phyloP scores from a whole-genome alignment of 2,888 invertebrate species.

The Ochropacha duplaris region DNA sequence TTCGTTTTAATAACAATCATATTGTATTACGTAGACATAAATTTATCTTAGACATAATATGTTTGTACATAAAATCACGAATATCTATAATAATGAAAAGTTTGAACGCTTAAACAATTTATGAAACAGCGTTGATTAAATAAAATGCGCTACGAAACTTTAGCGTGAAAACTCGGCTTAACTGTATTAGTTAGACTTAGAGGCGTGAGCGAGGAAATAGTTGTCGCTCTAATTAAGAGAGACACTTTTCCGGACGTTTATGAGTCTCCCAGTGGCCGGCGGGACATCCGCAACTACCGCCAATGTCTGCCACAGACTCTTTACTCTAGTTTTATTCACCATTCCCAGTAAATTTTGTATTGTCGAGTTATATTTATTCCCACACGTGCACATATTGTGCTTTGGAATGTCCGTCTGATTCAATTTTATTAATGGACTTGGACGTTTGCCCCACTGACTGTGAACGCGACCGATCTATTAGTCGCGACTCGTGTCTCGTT shows the following conservation, averaged over 20 bases:
- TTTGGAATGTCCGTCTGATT: constrained; percentile 80
- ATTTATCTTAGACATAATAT: no score
- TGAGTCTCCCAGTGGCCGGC: constrained; percentile 20
- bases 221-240: constrained; percentile 35
- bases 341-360: constrained; percentile 25
- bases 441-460: constrained; percentile 81
- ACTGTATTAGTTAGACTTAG: constrained; percentile 12
- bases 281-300: constrained; percentile 16
- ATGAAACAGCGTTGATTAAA: not conserved
- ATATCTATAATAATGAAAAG: not conserved
- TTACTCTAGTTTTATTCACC: constrained; percentile 7
- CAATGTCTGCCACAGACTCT: constrained; percentile 8
- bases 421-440: constrained; percentile 83
- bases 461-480: constrained; percentile 71
- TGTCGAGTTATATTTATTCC: constrained; percentile 62
- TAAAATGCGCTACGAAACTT: constrained; percentile 25
- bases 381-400: constrained; percentile 76
- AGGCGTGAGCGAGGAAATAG: constrained; percentile 23
- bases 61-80: not conserved
- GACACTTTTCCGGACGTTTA: constrained; percentile 36
- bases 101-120: not conserved
- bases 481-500: constrained; percentile 62
- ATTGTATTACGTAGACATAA: no score
- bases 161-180: constrained; percentile 12
- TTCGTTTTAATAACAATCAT: no score